Evolutionary conservation across 2,113 vertebrate species (phyloP).

Genomic region (Dasyprocta punctata): DNA sequence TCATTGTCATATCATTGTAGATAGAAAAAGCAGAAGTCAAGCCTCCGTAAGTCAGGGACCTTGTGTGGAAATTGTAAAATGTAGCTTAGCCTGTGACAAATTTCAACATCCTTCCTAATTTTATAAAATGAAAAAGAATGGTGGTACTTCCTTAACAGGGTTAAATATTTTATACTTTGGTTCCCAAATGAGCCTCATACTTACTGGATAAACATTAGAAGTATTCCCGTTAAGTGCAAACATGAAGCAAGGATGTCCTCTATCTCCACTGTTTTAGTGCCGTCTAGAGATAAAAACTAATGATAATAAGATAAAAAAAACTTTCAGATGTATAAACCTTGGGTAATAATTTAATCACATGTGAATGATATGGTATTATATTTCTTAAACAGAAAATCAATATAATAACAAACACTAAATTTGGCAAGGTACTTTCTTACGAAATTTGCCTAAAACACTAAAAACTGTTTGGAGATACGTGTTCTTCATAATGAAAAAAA

Average conservation of each 20-base stretch:
- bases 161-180: neutral
- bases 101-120: neutral
- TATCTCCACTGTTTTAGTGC: neutral
- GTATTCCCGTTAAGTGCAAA: neutral
- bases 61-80: neutral
- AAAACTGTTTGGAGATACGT: neutral
- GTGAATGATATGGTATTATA: neutral
- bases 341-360: neutral
- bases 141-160: neutral
- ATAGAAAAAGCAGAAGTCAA: neutral
- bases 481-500: neutral
- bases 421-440: neutral
- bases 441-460: constrained; percentile 3
- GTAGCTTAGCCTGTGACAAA: neutral
- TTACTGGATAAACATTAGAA: neutral
- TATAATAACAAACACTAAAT: neutral
- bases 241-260: neutral
- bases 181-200: neutral
- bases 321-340: neutral
- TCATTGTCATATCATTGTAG: neutral
- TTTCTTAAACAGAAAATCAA: neutral
- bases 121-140: constrained; percentile 21
- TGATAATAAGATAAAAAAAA: neutral
- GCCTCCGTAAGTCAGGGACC: neutral
- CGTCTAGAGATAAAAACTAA: neutral